A percentile compares a stretch with the other conserved stretches of the same genome.
phyloP scores from a whole-genome alignment of 2,888 invertebrate species.

The Scelioninae gen. 1 region DNA sequence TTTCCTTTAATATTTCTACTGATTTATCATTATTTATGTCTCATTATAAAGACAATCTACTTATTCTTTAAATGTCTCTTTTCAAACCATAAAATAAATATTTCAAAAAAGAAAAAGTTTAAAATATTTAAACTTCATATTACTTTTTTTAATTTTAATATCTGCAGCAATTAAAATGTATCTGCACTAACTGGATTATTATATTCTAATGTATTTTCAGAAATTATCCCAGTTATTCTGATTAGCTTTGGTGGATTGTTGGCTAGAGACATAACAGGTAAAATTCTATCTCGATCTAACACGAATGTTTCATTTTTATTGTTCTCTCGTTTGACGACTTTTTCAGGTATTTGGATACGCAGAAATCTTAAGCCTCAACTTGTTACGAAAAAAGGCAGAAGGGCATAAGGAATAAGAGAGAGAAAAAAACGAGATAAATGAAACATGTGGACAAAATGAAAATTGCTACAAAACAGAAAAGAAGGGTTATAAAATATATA shows the following conservation, averaged over 20 bases:
- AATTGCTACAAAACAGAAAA: neutral
- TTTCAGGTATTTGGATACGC: conserved; percentile 30
- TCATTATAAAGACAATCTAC: too few species aligned
- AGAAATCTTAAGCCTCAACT: conserved; percentile 4
- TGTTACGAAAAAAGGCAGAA: conserved; percentile 12
- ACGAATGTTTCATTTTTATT: conserved; percentile 18
- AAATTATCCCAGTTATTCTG: conserved; percentile 7
- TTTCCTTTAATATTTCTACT: too few species aligned
- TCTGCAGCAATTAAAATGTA: neutral
- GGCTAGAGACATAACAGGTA: conserved; percentile 28
- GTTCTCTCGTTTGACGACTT: neutral
- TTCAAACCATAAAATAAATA: too few species aligned
- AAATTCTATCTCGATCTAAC: neutral
- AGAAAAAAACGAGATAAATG: conserved; percentile 17
- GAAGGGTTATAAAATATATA: conserved; percentile 75
- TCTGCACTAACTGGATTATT: conserved; percentile 5
- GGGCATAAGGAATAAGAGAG: conserved; percentile 7
- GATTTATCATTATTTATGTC: too few species aligned
- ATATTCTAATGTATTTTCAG: conserved; percentile 10
- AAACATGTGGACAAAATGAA: neutral
- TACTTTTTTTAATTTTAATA: neutral
- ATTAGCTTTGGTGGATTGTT: conserved; percentile 11
- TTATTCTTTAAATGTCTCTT: too few species aligned
- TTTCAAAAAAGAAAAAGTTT: too few species aligned
- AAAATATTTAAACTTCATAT: too few species aligned